Evolutionary conservation across 1,140 invertebrate species (phyloP).

Genomic region (Eubasilissa regina): DNA sequence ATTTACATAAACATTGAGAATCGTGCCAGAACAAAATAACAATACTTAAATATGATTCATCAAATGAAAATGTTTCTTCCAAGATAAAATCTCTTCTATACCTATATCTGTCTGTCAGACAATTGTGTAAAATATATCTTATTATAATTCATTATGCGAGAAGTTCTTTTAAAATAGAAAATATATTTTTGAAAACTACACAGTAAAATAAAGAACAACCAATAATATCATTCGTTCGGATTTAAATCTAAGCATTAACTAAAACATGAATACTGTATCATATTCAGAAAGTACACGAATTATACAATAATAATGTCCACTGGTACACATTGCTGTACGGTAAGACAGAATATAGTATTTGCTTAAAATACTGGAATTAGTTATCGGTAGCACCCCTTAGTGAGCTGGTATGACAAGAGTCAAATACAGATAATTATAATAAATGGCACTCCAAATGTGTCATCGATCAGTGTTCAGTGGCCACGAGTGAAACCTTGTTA

Average conservation of each 20-base stretch:
- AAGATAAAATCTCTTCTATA: constrained; percentile 54
- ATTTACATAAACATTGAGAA: constrained; percentile 75
- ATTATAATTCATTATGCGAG: constrained; percentile 56
- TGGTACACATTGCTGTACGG: constrained; percentile 69
- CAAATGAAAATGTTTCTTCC: constrained; percentile 52
- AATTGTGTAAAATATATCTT: constrained; percentile 56
- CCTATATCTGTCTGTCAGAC: constrained; percentile 45
- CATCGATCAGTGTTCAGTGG: constrained; percentile 69
- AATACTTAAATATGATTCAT: constrained; percentile 62
- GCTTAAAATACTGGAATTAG: constrained; percentile 72
- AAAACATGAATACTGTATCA: constrained; percentile 67
- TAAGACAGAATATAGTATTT: constrained; percentile 64
- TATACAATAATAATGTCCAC: constrained; percentile 69
- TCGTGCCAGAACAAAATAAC: constrained; percentile 75
- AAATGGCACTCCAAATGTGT: constrained; percentile 70
- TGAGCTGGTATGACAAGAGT: constrained; percentile 73
- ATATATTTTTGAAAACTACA: constrained; percentile 58
- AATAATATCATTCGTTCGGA: constrained; percentile 59
- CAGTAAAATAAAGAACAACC: constrained; percentile 57
- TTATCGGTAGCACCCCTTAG: constrained; percentile 74
- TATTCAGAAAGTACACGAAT: constrained; percentile 67
- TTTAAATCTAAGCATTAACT: constrained; percentile 57
- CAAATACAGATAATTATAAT: constrained; percentile 69
- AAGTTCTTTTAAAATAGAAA: constrained; percentile 56
- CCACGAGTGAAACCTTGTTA: constrained; percentile 71